phyloP scores from a whole-genome alignment of 2,888 invertebrate species.

The Cactoblastis cactorum region DNA sequence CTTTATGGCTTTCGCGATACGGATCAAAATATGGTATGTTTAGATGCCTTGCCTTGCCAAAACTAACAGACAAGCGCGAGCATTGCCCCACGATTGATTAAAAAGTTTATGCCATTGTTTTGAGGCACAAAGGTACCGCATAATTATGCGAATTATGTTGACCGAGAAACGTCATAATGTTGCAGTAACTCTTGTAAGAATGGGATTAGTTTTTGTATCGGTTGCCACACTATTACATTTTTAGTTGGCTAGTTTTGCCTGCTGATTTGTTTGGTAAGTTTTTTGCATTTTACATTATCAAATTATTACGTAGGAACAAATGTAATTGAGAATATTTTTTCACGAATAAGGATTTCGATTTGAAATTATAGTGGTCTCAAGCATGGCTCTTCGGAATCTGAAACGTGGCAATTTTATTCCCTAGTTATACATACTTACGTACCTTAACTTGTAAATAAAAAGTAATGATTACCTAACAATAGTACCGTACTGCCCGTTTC shows the following conservation, averaged over 20 bases:
- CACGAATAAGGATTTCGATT: too few relatives aligned
- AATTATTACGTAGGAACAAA: too few relatives aligned
- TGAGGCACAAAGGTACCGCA: constrained; percentile 42
- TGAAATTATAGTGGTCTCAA: too few relatives aligned
- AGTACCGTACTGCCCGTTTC: too few relatives aligned
- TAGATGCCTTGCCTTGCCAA: constrained; percentile 29
- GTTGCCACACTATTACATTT: background rate
- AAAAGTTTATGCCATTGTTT: constrained; percentile 66
- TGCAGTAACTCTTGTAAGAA: constrained; percentile 9
- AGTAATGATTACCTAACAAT: too few relatives aligned
- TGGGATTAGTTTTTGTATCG: background rate
- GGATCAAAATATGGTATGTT: background rate
- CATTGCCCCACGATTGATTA: constrained; percentile 56
- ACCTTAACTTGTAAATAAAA: too few relatives aligned
- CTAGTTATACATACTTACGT: too few relatives aligned
- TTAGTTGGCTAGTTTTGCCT: background rate
- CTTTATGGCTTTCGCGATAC: background rate
- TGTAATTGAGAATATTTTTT: too few relatives aligned
- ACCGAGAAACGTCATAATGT: constrained; percentile 34
- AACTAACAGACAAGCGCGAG: constrained; percentile 42
- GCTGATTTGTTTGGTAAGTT: background rate
- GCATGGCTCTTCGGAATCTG: too few relatives aligned
- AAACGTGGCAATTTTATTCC: too few relatives aligned
- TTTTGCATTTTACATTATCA: background rate
- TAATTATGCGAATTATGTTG: constrained; percentile 52